Evolutionary conservation across 2,888 invertebrate species (phyloP), one percentile per base, ranked within the genome.

Genomic region (Fabriciana adippe): DNA sequence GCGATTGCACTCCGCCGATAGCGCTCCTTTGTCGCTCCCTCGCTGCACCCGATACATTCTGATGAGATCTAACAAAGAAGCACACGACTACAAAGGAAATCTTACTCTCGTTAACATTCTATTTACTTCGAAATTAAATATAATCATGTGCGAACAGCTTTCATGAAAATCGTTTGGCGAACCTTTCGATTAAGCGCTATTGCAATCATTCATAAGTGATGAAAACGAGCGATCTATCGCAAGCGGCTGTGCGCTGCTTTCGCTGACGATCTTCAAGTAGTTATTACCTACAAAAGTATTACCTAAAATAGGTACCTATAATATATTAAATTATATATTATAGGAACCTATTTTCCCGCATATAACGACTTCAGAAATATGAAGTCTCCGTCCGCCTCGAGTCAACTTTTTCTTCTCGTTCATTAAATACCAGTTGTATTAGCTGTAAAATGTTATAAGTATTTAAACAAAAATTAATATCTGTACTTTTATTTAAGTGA

Each of bases 1-100:
- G 69, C 66, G 70, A 68, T 68, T 68, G 68, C 71, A 71, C 64
- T 65, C 47, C 31, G 16, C 54, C 72, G 72, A 72, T 72, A 72
- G 63, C 67, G 54, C 60, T 57, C 64, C 61, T 61, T 61, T 51
- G 62, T 21, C 64, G 53, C 60, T 59, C 64, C 59, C 48, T 41
- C 68, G 56, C 53, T 69, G 65, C 65, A 69, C 68, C 62, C 65
- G 62, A 66, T 69, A 66, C 64, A 68, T 68, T 68, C 64, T 68
- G 68, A 68, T 68, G 64, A 68, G 55, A 65, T 64, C 50, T 26
- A 64, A 64, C 64, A 64, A 64, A 60, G 64, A 55, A 59, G 60
- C 18, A 57, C 60, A 55, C 47, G 31, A 65, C 53, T 53, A 59
- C 57, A 50, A 66, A 66, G 47, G 35, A 60, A 48, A 68, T 64